Base-by-base conservation (phyloP, 2,888 invertebrate genomes). In the Leucophora obtusa region DNA sequence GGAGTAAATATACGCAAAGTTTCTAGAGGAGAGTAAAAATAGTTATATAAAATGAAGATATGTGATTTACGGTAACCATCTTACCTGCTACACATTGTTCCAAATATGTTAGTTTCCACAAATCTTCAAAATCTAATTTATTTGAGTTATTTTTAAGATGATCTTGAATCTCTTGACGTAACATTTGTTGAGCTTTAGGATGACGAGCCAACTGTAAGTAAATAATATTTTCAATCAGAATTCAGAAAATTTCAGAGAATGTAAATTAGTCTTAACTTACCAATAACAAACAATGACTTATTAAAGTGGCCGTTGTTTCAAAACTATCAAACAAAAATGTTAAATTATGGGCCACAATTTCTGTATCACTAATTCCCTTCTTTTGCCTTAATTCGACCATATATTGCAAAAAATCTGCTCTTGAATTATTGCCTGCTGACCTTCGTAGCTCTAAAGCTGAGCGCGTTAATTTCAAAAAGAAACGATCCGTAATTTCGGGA, bases 241-340 rank as follows among this genome's bases (percentile, higher is more conserved):
- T 58, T 11, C 18, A 11, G 2, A 7, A 51, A 51, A 33, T 50
- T 6, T 33, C 0, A 33, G 18, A 28, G 33, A 6, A 3, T n/a
- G 15, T 38, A 7, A 7, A 6, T 28, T 6, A 7, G 21, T 54
- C n/a, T 56, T 33, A 17, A 60, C 82, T 79, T 79, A 85, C 86
- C 83, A 85, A 69, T 47, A 85, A 77, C 9, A 86, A 74, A 17
- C 84, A 84, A 58, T 85, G 84, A 6, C 84, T 79, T 35, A 87
- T 84, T 0, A 84, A 60, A 15, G 84, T 76, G 18, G 86, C 85
- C 0, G 85, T 84, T n/a, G 86, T 86, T 65, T 86, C 85, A 58
- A 84, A 85, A 10, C 86, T 87, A 73, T 87, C 87, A 18, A 86
- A 68, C 14, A 86, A 79, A 66, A 87, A 84, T 17, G 87, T 86